Evolutionary conservation across 2,113 vertebrate species (phyloP).

Genomic region (Eurystomus gularis): DNA sequence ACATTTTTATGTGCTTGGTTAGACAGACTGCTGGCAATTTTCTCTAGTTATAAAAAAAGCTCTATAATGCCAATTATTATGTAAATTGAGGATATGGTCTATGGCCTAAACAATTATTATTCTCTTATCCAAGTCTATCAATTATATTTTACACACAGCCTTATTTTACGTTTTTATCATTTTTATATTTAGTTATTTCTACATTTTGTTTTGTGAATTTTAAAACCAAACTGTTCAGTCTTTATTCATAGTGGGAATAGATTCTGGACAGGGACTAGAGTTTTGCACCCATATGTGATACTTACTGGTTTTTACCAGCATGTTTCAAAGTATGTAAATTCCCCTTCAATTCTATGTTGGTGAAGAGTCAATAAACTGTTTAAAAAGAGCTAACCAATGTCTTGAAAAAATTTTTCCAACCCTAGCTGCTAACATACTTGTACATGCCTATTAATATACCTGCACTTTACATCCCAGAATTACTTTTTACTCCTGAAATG

Average conservation of each 20-base stretch:
- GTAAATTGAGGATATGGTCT: background rate
- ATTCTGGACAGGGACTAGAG: background rate
- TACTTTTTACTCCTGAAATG: background rate
- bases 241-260: background rate
- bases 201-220: background rate
- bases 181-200: background rate
- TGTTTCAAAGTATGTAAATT: background rate
- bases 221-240: background rate
- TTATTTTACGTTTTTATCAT: background rate
- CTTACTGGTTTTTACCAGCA: background rate
- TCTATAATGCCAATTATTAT: background rate
- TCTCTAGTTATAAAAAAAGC: background rate
- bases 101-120: background rate
- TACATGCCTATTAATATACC: accelerated
- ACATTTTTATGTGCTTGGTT: background rate
- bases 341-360: background rate
- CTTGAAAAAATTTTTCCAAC: background rate
- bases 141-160: background rate
- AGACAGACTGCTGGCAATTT: background rate
- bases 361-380: background rate
- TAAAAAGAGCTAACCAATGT: background rate
- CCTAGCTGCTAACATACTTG: background rate
- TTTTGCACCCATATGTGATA: background rate
- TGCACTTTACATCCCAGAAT: background rate
- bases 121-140: background rate